Evolutionary conservation across 2,797 vertebrate species (phyloP), one percentile per base, ranked within the genome.

Genomic region (Acrocephalus scirpaceus): DNA sequence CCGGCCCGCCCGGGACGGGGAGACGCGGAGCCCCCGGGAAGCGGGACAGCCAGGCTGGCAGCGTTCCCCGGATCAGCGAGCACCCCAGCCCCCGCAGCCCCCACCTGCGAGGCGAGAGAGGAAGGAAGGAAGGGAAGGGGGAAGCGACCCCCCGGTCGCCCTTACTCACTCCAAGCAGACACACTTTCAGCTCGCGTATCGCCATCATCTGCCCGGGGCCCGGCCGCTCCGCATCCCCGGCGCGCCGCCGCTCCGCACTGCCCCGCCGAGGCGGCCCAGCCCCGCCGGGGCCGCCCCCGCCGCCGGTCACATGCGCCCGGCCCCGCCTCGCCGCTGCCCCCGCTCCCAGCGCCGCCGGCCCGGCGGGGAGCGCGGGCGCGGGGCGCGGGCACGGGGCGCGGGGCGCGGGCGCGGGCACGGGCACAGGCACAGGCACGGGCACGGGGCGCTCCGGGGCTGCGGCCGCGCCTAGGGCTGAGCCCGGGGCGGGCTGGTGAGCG

Each of bases 151-250:
- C 13, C 5, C 29, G 25, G 13, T 7, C 61, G n/a, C 67, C 42
- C 16, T 13, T 92, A 99, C 99, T 99, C 98, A 99, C 99, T 98
- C 99, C 99, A 69, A 99, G 98, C 96, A 99, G 99, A 94, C 99
- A 99, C 81, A 99, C 99, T 99, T 99, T 99, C 81, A 99, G 98
- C 98, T 99, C 99, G 94, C 99, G 98, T 93, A 99, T 99, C 84
- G 99, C 98, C 99, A 99, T 99, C 97, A 97, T 98, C 96, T 95
- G 97, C 94, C 78, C 70, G 69, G 71, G 88, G 75, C 87, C 76
- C 44, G 42, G 53, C 85, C 75, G 65, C 89, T 76, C 84, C 91
- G 50, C 94, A 96, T 96, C 88, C 96, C 95, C 72, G 62, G 32
- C 76, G 91, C 90, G 95, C 93, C 94, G 71, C 74, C 75, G 71